Base-by-base conservation (phyloP, 2,888 invertebrate genomes). In the Sympetrum striolatum region DNA sequence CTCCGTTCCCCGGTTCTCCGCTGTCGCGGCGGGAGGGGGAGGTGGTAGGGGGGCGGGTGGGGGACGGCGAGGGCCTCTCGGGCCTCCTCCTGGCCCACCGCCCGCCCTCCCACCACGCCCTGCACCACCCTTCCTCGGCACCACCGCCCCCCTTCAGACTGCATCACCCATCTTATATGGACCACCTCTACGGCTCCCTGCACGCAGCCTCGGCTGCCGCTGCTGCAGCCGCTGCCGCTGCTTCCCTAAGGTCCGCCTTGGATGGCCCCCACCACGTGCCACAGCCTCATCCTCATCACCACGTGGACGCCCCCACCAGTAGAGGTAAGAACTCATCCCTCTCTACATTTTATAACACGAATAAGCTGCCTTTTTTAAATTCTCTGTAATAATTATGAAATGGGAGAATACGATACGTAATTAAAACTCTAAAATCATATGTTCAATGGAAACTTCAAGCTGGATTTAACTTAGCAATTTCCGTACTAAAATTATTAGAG, bases 151-250 rank as follows among this genome's bases (percentile, higher is more conserved):
- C 94, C 95, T 96, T 96, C 92, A 96, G 96, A 92, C 96, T 96
- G 93, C 95, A 96, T 94, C 95, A 96, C 93, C 96, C 96, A 91
- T 94, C 94, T 93, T 97, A 96, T 95, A 96, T 97, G 96, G 97
- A 97, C 95, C 96, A 96, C 94, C 95, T 97, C 92, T 97, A 97
- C 93, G 95, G 96, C 91, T 95, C 96, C 92, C 96, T 96, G 93
- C 96, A 97, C 94, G 95, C 95, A 93, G 95, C 95, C 92, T 93
- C 94, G 93, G 96, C 95, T 93, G 95, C 96, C 91, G 95, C 95
- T 91, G 95, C 96, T 92, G 96, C 96, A 91, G 95, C 96, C 18
- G 80, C 95, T 93, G 95, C 95, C 92, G 93, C 94, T 93, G 96
- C 95, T 93, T 95, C 96, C 91, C 95, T 95, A 91, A 95, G 96